A percentile compares a stretch with the other conserved stretches of the same genome.
These are phyloP conservation scores for Labrus mixtus DNA, from an alignment of 2,113 vertebrate species.

Conservation along the genomic window DNA sequence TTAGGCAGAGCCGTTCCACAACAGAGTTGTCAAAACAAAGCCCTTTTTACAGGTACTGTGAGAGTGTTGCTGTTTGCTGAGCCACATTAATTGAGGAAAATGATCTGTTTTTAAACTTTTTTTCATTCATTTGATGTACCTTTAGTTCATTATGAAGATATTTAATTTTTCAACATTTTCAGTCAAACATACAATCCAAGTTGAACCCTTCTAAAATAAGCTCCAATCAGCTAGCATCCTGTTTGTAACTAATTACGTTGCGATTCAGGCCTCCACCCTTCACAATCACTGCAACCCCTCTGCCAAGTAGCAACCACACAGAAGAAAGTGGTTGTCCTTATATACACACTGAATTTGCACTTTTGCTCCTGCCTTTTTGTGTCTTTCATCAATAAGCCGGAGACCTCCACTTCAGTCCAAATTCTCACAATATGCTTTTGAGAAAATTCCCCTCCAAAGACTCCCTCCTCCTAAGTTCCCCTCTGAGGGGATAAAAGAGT, in stretches of 20 bases:
- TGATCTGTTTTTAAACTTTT: no score
- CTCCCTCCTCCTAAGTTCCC: conserved; percentile 16
- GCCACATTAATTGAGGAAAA: neutral
- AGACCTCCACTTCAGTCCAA: neutral
- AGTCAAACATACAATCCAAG: conserved; percentile 1
- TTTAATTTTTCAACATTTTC: neutral
- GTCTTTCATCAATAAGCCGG: neutral
- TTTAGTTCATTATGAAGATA: no score
- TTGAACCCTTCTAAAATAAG: conserved; percentile 6
- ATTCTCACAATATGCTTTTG: conserved; percentile 16
- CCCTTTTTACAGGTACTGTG: no score
- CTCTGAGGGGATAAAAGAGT: conserved; percentile 25
- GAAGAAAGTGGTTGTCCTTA: neutral
- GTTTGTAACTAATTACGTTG: conserved; percentile 26
- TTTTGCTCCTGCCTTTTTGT: neutral
- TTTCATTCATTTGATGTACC: no score
- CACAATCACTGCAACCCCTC: conserved; percentile 30
- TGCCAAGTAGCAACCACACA: conserved; percentile 12
- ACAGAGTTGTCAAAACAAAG: conserved; percentile 51
- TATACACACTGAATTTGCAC: no score
- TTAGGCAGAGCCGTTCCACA: conserved; percentile 62
- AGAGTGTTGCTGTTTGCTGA: no score
- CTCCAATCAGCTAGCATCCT: conserved; percentile 10
- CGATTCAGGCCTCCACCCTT: conserved; percentile 9
- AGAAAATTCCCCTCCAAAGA: neutral